Base-by-base conservation (phyloP, 2,888 invertebrate genomes). In the Metellina segmentata region DNA sequence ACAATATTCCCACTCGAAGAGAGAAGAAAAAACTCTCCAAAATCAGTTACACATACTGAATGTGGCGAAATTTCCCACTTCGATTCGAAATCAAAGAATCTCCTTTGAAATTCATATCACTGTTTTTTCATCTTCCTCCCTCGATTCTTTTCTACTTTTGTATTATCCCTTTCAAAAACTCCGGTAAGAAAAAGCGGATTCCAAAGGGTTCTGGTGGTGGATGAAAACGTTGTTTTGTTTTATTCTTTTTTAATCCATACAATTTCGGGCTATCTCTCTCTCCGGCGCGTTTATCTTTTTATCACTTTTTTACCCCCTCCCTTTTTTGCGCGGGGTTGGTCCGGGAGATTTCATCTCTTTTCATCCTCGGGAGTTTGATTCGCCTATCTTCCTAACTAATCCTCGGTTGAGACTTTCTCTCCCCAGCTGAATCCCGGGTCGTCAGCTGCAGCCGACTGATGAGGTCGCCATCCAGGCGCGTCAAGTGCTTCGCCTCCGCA, bases 401-500 rank as follows among this genome's bases (percentile, higher is more conserved):
- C 91, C 91, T 79, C 52, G 77, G 48, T 85, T 92, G 85, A 86
- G 86, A 77, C 82, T 82, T 75, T 89, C 82, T 34, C 74, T 51
- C 77, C 75, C 75, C 72, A 48, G 69, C 69, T 89, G 74, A 72
- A 88, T 88, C 87, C 83, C 16, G 81, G 88, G 88, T 74, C 61
- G 75, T 20, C 90, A 79, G 78, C 90, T 78, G 85, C 85, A 85
- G 90, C 92, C 89, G 70, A 69, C 89, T 92, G 92, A 89, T 92
- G 91, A 92, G 91, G 91, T 89, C 88, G 88, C 91, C 91, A 89
- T 51, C 51, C 19, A 88, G 89, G 89, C 92, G 92, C 91, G 91
- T 85, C 88, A 91, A 91, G 91, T 88, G 87, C 79, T 69, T 61
- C 71, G 81, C 83, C 74, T 51, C 86, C 75, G 81, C 87, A 82